phyloP scores from a whole-genome alignment of 2,113 vertebrate genomes.

The Mormyrus lacerda region DNA sequence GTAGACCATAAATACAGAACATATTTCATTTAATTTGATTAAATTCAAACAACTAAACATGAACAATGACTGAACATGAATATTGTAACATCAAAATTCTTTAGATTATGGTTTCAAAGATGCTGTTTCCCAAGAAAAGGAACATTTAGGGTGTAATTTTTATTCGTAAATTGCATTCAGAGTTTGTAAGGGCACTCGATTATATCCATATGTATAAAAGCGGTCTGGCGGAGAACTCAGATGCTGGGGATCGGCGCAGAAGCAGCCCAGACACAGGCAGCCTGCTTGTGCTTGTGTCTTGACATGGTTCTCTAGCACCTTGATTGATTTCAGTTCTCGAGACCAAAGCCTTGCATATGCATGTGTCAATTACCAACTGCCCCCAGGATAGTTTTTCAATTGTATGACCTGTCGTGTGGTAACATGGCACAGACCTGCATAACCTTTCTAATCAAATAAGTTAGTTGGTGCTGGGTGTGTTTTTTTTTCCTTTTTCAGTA shows the following conservation, averaged over 20 bases:
- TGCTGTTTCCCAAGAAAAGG: not conserved
- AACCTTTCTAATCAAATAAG: conserved; percentile 1
- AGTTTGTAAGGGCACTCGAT: not conserved
- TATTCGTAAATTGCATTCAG: not conserved
- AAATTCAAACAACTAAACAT: not conserved
- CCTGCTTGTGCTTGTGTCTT: not conserved
- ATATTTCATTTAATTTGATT: not conserved
- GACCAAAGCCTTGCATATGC: conserved; percentile 18
- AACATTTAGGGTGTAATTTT: not conserved
- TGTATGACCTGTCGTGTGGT: not conserved
- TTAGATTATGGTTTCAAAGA: not conserved
- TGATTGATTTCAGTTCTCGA: conserved; percentile 18
- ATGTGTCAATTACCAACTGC: conserved; percentile 12
- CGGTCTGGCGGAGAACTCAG: not conserved
- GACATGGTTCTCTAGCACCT: not conserved
- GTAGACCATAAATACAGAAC: not conserved
- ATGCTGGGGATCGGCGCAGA: not conserved
- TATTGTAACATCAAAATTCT: not conserved
- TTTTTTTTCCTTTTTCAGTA: not conserved
- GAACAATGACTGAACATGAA: not conserved
- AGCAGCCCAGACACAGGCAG: not conserved
- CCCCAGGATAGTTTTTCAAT: conserved; percentile 6
- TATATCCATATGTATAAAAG: not conserved
- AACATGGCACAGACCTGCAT: not conserved
- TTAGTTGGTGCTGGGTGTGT: not conserved